Evolutionary conservation across 1,140 invertebrate genomes (phyloP).

Genomic region (Temnothorax nylanderi): DNA sequence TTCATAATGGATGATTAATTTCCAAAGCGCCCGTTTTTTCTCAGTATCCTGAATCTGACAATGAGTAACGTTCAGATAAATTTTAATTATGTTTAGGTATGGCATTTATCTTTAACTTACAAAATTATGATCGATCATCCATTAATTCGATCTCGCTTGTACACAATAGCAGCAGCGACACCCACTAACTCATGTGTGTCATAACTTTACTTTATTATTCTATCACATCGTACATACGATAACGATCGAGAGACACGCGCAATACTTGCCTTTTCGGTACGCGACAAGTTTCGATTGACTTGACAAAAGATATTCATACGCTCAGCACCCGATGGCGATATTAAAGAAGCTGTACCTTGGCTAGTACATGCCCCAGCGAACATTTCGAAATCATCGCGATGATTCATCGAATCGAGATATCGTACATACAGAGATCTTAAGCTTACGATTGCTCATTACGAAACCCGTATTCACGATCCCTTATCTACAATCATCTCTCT

Average conservation of each 20-base stretch:
- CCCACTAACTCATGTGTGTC: conserved; percentile 18
- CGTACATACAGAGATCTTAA: conserved; percentile 51
- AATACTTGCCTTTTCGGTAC: conserved; percentile 22
- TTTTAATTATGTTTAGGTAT: background rate
- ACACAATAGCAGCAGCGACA: background rate
- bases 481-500: conserved; percentile 43
- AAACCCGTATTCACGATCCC: conserved; percentile 27
- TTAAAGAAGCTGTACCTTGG: conserved; percentile 42
- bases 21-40: too few relatives aligned
- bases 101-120: background rate
- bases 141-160: background rate
- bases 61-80: background rate
- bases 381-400: conserved; percentile 67
- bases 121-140: conserved; percentile 20
- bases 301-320: conserved; percentile 51
- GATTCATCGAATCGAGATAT: conserved; percentile 66
- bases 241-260: conserved; percentile 23
- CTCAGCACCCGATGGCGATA: conserved; percentile 14
- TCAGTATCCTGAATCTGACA: background rate
- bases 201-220: conserved; percentile 55
- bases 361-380: background rate
- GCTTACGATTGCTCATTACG: conserved; percentile 54
- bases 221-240: conserved; percentile 26
- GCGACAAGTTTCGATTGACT: conserved; percentile 51
- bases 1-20: background rate